These are phyloP conservation scores for Orchestes rusci DNA, from an alignment of 2,888 invertebrate species.

Conservation along the genomic window DNA sequence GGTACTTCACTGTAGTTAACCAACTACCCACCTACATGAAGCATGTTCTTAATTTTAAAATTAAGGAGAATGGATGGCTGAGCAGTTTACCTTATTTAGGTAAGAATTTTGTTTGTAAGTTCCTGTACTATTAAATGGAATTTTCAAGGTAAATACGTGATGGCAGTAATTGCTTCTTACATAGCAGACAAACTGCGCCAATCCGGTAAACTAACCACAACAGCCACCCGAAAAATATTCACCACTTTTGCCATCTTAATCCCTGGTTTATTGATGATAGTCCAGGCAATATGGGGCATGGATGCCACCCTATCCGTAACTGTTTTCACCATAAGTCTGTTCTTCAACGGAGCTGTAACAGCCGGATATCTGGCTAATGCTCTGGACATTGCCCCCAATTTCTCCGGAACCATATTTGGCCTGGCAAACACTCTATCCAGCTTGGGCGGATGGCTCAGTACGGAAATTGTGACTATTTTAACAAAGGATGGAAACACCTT, in stretches of 20 bases:
- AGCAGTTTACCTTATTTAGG: constrained; percentile 83
- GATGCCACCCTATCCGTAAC: constrained; percentile 65
- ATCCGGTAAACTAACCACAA: constrained; percentile 63
- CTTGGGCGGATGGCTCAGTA: constrained; percentile 73
- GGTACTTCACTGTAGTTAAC: constrained; percentile 82
- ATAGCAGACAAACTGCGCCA: constrained; percentile 66
- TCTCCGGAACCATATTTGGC: constrained; percentile 83
- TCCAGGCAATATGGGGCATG: constrained; percentile 65
- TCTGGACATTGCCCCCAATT: constrained; percentile 82
- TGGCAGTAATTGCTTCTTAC: constrained; percentile 66
- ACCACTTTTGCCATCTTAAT: constrained; percentile 56
- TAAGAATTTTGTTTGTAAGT: constrained; percentile 28
- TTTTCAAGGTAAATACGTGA: constrained; percentile 59
- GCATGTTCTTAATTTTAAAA: constrained; percentile 66
- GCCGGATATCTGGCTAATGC: constrained; percentile 82
- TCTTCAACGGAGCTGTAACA: constrained; percentile 79
- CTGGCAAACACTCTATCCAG: constrained; percentile 83
- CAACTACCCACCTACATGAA: constrained; percentile 84
- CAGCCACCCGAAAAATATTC: constrained; percentile 63
- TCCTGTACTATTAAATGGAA: no score
- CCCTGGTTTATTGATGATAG: constrained; percentile 67
- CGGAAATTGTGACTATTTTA: constrained; percentile 71
- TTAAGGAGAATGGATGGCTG: constrained; percentile 78
- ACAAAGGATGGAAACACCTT: constrained; percentile 68
- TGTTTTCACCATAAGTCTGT: constrained; percentile 72